These are phyloP conservation scores for Triops cancriformis DNA, from an alignment of 1,140 invertebrate genomes.

Conservation along the genomic window DNA sequence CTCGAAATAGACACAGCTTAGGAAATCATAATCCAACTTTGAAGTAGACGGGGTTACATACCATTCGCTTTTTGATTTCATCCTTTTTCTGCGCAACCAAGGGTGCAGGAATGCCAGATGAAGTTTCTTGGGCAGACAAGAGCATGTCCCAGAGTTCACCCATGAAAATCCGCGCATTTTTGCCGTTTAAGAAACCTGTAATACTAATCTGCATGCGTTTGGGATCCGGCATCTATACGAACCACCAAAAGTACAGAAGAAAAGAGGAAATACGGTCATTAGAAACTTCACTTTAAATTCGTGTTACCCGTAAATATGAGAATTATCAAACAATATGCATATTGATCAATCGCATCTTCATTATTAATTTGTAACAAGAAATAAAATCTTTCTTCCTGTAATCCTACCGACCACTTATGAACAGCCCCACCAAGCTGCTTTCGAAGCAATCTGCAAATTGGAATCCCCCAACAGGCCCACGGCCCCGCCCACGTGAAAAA, in stretches of 20 bases:
- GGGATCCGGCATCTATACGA: constrained; percentile 72
- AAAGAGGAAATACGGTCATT: not conserved
- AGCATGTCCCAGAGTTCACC: constrained; percentile 91
- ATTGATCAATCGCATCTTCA: not conserved
- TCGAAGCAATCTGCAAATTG: not conserved
- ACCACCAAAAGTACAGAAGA: not conserved
- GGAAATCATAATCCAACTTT: constrained; percentile 15
- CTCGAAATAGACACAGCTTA: constrained; percentile 34
- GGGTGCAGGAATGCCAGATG: constrained; percentile 79
- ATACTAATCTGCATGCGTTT: constrained; percentile 99
- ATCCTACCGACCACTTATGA: not conserved
- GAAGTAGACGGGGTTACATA: constrained; percentile 34
- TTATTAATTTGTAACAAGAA: not conserved
- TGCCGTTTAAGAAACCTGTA: constrained; percentile 96
- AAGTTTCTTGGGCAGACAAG: constrained; percentile 88
- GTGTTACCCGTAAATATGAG: not conserved
- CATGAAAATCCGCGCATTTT: constrained; percentile 95
- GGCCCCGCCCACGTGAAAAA: not conserved
- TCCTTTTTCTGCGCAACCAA: constrained; percentile 81
- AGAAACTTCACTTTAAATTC: not conserved
- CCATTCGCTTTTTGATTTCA: constrained; percentile 79
- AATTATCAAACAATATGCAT: not conserved
- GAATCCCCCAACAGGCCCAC: not conserved
- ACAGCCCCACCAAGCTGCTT: not conserved
- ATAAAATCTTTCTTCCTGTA: not conserved